Evolutionary conservation across 2,113 vertebrate genomes (phyloP), one percentile per base, ranked within the genome.

Genomic region (Passer domesticus): DNA sequence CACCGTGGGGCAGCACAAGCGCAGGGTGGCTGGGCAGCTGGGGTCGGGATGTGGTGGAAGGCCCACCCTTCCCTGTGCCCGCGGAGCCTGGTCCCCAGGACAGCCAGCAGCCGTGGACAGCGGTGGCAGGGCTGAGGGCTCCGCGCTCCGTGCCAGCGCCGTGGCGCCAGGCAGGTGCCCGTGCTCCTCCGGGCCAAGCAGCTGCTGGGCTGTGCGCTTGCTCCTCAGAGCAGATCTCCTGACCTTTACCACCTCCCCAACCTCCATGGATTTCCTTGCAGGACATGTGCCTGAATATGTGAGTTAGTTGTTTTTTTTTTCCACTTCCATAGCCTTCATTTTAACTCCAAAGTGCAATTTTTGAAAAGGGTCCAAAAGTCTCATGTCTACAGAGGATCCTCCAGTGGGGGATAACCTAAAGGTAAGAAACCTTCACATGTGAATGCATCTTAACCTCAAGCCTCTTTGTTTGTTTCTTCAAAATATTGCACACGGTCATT

Each of bases 61-160:
- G n/a, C 35, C 28, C 47, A 1, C 19, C 31, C 39, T 44, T 64
- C 46, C 39, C 72, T 16, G n/a, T 49, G 7, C 33, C 47, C 60
- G 6, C 8, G 1, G 3, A 73, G 53, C 33, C 16, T 7, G 11
- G 10, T 25, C 14, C 43, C n/a, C 17, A 3, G 49, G 10, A 28
- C 20, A 46, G 58, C 11, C 47, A 46, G 49, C n/a, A 87, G 92
- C 44, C 0, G 0, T 27, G 52, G 27, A 16, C 4, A 6, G 58
- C 53, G 66, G 70, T 2, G 3, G 43, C n/a, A 39, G 43, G 52
- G 15, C 0, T 25, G 66, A 18, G 0, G 1, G 77, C 59, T 28
- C 69, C 0, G 0, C 8, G n/a, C 9, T 6, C 12, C 1, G 0
- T 12, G 44, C 7, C 44, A 13, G 76, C 8, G 2, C 10, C 31